phyloP scores from a whole-genome alignment of 2,888 invertebrate genomes.

The Merodon equestris region DNA sequence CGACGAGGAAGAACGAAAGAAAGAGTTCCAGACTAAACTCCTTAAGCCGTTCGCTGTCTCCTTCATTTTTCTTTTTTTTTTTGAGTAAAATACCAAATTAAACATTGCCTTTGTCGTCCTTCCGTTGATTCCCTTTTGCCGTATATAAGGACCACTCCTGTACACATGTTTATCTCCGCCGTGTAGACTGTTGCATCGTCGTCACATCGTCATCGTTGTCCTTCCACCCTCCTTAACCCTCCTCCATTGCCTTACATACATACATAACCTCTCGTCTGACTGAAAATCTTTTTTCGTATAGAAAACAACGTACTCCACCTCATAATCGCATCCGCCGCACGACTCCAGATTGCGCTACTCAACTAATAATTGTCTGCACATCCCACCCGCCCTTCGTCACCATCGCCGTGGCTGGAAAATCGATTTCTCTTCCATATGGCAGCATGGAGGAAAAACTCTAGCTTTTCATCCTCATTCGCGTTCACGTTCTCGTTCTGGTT shows the following conservation, averaged over 20 bases:
- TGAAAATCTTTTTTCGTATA: no score
- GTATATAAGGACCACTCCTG: background rate
- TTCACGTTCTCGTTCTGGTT: no score
- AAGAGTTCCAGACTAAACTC: slow-evolving; percentile 36
- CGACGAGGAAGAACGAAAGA: background rate
- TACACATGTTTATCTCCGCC: no score
- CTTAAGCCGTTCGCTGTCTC: slow-evolving; percentile 15
- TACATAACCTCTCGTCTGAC: no score
- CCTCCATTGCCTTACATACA: no score
- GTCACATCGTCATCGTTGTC: no score
- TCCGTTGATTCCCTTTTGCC: no score
- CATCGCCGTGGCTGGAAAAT: slow-evolving; percentile 37
- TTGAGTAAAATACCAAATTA: slow-evolving; percentile 46
- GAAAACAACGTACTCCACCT: slow-evolving; percentile 3
- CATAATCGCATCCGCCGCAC: slow-evolving; percentile 7
- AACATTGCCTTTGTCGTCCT: slow-evolving; percentile 12
- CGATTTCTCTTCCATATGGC: slow-evolving; percentile 55
- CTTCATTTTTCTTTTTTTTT: background rate
- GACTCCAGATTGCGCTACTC: slow-evolving; percentile 12
- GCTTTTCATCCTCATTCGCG: no score
- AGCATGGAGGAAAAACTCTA: background rate
- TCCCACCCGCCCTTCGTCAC: no score
- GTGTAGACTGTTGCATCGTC: no score
- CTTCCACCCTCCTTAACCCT: no score
- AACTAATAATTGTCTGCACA: slow-evolving; percentile 4